These are phyloP conservation scores for Trogon melanurus DNA, from an alignment of 2,113 vertebrate species.

Conservation along the genomic window DNA sequence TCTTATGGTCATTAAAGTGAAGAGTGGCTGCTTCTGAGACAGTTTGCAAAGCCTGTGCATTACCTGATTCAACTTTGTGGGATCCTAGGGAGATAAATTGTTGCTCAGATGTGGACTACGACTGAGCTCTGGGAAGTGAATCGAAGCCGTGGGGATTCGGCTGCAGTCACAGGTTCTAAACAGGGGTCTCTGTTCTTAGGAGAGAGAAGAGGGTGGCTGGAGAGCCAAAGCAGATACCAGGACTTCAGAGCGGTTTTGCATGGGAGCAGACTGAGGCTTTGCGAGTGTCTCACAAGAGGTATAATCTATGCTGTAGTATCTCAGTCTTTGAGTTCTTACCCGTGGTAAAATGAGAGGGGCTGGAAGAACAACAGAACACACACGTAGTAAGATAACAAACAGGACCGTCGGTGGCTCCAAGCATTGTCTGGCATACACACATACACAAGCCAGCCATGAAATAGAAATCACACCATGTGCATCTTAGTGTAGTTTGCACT, in stretches of 20 bases:
- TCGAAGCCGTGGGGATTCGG: neutral
- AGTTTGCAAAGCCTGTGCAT: neutral
- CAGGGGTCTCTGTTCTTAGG: neutral
- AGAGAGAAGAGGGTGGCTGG: neutral
- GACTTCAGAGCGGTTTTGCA: neutral
- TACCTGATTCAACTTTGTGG: neutral
- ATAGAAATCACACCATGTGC: neutral
- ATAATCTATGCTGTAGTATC: neutral
- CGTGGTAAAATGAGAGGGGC: neutral
- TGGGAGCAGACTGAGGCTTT: neutral
- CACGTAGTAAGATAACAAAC: neutral
- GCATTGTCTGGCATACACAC: neutral
- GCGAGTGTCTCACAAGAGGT: neutral
- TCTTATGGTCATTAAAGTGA: neutral
- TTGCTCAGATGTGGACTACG: neutral
- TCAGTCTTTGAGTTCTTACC: neutral
- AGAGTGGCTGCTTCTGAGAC: neutral
- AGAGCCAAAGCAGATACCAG: neutral
- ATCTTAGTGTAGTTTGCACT: neutral
- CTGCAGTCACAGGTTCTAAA: neutral
- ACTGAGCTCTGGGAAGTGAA: neutral
- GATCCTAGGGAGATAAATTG: neutral
- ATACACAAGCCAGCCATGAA: neutral
- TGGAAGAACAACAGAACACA: neutral
- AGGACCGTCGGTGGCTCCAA: neutral